phyloP scores from a whole-genome alignment of 2,113 vertebrate species.

The Otus sunia region DNA sequence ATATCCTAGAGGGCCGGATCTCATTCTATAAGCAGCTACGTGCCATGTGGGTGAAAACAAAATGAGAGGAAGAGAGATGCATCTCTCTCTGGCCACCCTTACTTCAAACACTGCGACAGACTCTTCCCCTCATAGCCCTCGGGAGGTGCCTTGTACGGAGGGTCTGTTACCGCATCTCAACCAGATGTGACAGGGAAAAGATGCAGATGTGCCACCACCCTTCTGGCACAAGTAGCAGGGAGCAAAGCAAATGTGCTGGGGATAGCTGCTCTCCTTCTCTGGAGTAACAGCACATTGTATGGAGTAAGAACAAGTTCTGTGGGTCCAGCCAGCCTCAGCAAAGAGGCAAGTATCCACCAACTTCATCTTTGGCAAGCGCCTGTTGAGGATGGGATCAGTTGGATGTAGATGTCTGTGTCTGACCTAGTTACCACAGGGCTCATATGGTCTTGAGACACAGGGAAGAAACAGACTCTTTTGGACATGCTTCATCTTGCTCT shows the following conservation, averaged over 20 bases:
- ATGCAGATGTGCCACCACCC: neutral
- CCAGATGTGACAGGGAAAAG: neutral
- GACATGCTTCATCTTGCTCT: neutral
- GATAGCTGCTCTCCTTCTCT: neutral
- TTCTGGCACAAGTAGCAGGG: neutral
- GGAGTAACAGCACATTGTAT: neutral
- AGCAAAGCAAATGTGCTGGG: neutral
- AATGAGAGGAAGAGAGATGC: neutral
- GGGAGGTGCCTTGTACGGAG: neutral
- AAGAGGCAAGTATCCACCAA: neutral
- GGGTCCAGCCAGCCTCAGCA: neutral
- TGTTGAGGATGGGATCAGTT: neutral
- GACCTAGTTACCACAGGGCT: neutral
- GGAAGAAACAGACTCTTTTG: neutral
- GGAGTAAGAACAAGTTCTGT: neutral
- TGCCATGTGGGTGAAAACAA: neutral
- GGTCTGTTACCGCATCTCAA: neutral
- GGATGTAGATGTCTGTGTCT: neutral
- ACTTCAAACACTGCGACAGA: neutral
- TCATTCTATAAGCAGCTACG: neutral
- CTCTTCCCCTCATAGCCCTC: neutral
- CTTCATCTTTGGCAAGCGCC: neutral
- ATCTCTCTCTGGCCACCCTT: neutral
- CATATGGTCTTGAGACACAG: neutral
- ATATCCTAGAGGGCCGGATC: neutral